Percentiles rank a stretch among this genome's conserved stretches.
These are phyloP conservation scores for Porites australiensis DNA, from an alignment of 64 coral and sea anemone species.

Conservation along the genomic window DNA sequence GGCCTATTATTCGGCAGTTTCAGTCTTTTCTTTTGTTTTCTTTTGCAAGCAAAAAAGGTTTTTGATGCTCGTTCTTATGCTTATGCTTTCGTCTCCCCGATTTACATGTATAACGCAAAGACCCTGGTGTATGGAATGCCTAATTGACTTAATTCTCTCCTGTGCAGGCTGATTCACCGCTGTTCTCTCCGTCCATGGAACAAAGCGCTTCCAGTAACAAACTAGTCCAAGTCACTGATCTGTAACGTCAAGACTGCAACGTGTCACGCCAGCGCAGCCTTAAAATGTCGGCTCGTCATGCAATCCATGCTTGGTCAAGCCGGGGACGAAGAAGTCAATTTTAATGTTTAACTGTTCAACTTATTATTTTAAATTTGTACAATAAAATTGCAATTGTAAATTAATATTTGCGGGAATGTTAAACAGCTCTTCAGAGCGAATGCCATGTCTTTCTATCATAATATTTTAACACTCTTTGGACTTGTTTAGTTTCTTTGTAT, in stretches of 20 bases:
- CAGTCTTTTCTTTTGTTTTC: too few relatives aligned
- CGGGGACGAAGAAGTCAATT: not conserved
- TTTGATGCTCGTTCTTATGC: too few relatives aligned
- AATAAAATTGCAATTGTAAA: not conserved
- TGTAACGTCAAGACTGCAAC: not conserved
- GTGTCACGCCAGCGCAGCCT: not conserved
- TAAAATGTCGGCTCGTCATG: not conserved
- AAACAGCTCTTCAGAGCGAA: not conserved
- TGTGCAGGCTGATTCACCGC: constrained; percentile 17
- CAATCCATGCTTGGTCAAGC: not conserved
- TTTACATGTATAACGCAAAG: too few relatives aligned
- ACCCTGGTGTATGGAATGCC: too few relatives aligned
- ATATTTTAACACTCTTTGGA: too few relatives aligned
- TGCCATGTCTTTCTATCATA: not conserved
- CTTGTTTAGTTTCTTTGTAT: too few relatives aligned
- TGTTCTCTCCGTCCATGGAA: constrained; percentile 34
- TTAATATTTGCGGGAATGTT: not conserved
- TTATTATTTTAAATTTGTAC: constrained; percentile 17
- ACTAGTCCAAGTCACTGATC: constrained; percentile 39
- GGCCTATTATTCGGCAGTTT: too few relatives aligned
- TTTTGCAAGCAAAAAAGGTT: too few relatives aligned
- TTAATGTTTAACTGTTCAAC: not conserved
- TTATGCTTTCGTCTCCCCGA: too few relatives aligned
- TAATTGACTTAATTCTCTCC: not conserved
- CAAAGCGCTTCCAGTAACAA: constrained; percentile 47